phyloP scores from a whole-genome alignment of 2,113 vertebrate genomes.

The Calyptommatus sinebrachiatus region DNA sequence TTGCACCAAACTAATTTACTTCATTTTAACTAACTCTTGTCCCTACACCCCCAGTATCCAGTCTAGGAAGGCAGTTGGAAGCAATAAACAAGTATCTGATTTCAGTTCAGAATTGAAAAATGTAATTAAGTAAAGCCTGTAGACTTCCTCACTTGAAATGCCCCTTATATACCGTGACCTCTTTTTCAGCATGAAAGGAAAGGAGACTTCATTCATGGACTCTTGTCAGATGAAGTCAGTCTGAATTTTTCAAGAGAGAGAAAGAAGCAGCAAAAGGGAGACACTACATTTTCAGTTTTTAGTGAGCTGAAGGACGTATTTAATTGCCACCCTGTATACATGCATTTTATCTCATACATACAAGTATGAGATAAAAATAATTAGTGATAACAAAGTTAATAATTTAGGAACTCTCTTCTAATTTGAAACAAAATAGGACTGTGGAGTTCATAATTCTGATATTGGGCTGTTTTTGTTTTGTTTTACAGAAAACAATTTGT shows the following conservation, averaged over 20 bases:
- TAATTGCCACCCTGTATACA: no score
- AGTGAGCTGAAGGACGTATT: no score
- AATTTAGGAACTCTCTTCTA: neutral
- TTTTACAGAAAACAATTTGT: constrained; percentile 2
- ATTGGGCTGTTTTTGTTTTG: neutral
- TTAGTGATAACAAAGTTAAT: neutral
- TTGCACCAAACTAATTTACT: no score
- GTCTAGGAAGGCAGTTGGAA: no score
- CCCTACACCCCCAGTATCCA: no score
- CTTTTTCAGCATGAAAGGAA: neutral
- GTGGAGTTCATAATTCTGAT: neutral
- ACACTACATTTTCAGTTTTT: no score
- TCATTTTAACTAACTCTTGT: no score
- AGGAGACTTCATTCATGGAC: neutral
- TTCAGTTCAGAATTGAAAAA: neutral
- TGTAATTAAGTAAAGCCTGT: neutral
- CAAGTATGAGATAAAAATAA: neutral
- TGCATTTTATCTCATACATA: neutral
- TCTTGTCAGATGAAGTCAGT: neutral
- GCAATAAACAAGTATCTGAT: no score
- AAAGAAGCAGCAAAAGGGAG: no score
- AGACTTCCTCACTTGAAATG: no score
- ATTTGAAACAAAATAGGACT: neutral
- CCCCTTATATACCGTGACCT: neutral
- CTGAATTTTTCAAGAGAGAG: no score